phyloP scores from a whole-genome alignment of 1,140 invertebrate species.

The Drosophila santomea region DNA sequence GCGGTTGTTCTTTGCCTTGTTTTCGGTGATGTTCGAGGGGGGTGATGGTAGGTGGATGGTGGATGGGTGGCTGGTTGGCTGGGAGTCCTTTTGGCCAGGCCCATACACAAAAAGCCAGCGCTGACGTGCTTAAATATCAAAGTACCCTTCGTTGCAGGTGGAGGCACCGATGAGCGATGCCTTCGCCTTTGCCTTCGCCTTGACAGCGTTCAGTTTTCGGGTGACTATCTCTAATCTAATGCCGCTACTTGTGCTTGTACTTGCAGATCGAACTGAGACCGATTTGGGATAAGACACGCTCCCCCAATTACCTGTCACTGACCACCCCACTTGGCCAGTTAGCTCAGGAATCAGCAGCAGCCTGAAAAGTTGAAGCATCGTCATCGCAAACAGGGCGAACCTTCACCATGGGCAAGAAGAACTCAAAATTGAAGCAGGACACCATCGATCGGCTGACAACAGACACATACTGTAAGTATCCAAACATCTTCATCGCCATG shows the following conservation, averaged over 20 bases:
- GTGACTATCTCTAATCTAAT: slow-evolving; percentile 59
- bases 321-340: slow-evolving; percentile 26
- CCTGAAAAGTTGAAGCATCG: neutral
- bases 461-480: slow-evolving; percentile 95
- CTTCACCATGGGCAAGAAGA: slow-evolving; percentile 92
- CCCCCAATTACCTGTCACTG: slow-evolving; percentile 60
- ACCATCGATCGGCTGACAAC: slow-evolving; percentile 94
- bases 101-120: slow-evolving; percentile 37
- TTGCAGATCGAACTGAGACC: slow-evolving; percentile 59
- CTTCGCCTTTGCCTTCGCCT: slow-evolving; percentile 11
- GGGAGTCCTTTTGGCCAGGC: neutral
- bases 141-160: slow-evolving; percentile 55
- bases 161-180: slow-evolving; percentile 9
- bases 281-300: slow-evolving; percentile 70
- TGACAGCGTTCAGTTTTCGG: slow-evolving; percentile 22
- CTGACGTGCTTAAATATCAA: slow-evolving; percentile 79
- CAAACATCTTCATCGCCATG: neutral
- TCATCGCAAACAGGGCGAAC: slow-evolving; percentile 15
- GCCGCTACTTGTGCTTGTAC: slow-evolving; percentile 42
- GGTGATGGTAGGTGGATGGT: neutral
- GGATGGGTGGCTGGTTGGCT: neutral
- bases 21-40: slow-evolving; percentile 35
- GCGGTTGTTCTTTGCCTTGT: slow-evolving; percentile 44
- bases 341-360: neutral
- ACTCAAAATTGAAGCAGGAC: slow-evolving; percentile 96